Evolutionary conservation across 2,888 invertebrate genomes (phyloP), one percentile per base, ranked within the genome.

Genomic region (Dolichomitus sp.): DNA sequence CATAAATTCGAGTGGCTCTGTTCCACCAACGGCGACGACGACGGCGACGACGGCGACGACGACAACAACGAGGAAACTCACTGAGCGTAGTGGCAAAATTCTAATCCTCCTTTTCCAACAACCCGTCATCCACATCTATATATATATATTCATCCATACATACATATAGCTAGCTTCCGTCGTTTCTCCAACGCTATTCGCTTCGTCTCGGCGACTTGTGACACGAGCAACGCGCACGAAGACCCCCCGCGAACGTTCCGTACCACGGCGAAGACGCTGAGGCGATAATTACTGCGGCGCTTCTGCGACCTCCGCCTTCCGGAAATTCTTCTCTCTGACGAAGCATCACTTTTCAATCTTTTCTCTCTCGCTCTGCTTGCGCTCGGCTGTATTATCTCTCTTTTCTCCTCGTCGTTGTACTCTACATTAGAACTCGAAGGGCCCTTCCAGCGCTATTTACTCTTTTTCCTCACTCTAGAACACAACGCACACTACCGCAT

Each of bases 1-100:
- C 90, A 91, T 89, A 90, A 90, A 89, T 91, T 89, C 88, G 81
- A 87, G 85, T 86, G 85, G 85, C 81, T 59, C 75, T 59, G 37
- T 50, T 54, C 57, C 65, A 23, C 33, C 59, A 50, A 80, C 40
- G 73, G 70, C 12, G 37, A 72, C 37, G 65, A 48, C 9, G 45
- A n/a, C 30, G 57, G 30, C 19, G 54, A 57, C 52, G 61, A 76
- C 5, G 30, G 4, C 33, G 33, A 33, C 33, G 33, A 33, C 33
- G 7, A 33, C 50, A 59, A 66, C 68, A 70, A 68, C 54, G 73
- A 54, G 52, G 50, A 78, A 54, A 68, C 69, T 48, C 48, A 33
- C 54, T 27, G 37, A 37, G 52, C 45, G 61, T 76, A 54, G 37
- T 33, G 30, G 45, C 59, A 50, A 70, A 82, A 82, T 75, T 82